A percentile compares a stretch with the other conserved stretches of the same genome.
Conservation (phyloP, 1,140 invertebrate genomes). For the Antheraea mylitta region DNA sequence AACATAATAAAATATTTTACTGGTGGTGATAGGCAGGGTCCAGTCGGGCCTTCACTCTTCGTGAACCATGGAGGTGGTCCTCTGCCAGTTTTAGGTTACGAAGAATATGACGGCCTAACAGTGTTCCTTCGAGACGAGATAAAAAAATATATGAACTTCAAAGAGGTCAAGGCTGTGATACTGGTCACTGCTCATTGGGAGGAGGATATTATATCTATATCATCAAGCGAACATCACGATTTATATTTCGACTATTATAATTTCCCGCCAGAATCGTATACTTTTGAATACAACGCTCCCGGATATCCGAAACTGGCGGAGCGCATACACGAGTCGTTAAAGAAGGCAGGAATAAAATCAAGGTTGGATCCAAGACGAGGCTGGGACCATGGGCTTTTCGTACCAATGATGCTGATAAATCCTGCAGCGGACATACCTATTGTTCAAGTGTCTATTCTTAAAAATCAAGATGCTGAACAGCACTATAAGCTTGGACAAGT, state of each 20-base stretch:
- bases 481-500: slow-evolving; percentile 11
- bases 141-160: slow-evolving; percentile 58
- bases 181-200: slow-evolving; percentile 71
- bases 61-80: slow-evolving; percentile 72
- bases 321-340: slow-evolving; percentile 47
- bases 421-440: slow-evolving; percentile 65
- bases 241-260: slow-evolving; percentile 71
- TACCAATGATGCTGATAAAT: slow-evolving; percentile 69
- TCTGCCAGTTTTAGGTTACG: slow-evolving; percentile 59
- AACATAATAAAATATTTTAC: slow-evolving; percentile 63
- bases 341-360: slow-evolving; percentile 41
- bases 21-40: slow-evolving; percentile 41
- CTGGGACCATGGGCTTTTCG: slow-evolving; percentile 63
- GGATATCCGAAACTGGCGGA: slow-evolving; percentile 23
- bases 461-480: slow-evolving; percentile 19
- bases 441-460: slow-evolving; percentile 59
- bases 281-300: slow-evolving; percentile 61
- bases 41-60: slow-evolving; percentile 63
- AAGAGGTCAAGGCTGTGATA: slow-evolving; percentile 61
- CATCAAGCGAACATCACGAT: slow-evolving; percentile 59
- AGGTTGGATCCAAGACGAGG: too few relatives aligned
- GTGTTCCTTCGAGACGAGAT: slow-evolving; percentile 58
- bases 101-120: slow-evolving; percentile 56
- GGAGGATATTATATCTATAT: slow-evolving; percentile 58
- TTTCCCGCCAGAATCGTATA: slow-evolving; percentile 66